Conservation (phyloP, 2,113 vertebrate species). For the Pygoscelis antarcticus region DNA sequence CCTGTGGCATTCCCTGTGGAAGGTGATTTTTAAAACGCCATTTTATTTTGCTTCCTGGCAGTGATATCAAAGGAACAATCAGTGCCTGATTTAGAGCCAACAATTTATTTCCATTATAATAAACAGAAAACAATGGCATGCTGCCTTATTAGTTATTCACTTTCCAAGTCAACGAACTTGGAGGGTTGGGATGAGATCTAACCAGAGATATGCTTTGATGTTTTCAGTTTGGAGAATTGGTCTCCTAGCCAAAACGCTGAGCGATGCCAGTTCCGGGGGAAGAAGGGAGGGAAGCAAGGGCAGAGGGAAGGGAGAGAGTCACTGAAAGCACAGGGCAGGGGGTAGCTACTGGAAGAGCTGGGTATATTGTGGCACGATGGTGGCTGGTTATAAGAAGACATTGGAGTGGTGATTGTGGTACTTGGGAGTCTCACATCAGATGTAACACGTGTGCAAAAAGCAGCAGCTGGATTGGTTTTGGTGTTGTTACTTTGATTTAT, state of each 20-base stretch:
- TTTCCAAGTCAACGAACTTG: constrained; percentile 20
- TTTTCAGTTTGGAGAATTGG: not conserved
- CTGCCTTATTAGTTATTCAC: constrained; percentile 39
- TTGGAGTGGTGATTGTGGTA: not conserved
- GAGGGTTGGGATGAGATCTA: constrained; percentile 44
- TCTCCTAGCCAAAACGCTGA: constrained; percentile 13
- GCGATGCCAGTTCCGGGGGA: not conserved
- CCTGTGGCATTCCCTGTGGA: constrained; percentile 45
- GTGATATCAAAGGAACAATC: constrained; percentile 67
- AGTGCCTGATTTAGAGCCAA: constrained; percentile 45
- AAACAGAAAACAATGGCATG: constrained; percentile 64
- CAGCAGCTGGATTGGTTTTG: not conserved
- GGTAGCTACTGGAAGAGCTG: not conserved
- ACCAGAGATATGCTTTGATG: constrained; percentile 55
- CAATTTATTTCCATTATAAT: constrained; percentile 65
- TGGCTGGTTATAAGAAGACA: not conserved
- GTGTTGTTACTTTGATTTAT: not conserved
- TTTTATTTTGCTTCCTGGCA: constrained; percentile 69
- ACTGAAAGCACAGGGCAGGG: not conserved
- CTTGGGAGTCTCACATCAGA: not conserved
- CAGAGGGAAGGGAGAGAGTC: not conserved
- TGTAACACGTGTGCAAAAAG: not conserved
- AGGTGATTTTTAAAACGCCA: constrained; percentile 43
- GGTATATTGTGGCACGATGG: not conserved
- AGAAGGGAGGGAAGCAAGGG: not conserved